Conservation (phyloP, 2,888 invertebrate genomes). For the Neria commutata region DNA sequence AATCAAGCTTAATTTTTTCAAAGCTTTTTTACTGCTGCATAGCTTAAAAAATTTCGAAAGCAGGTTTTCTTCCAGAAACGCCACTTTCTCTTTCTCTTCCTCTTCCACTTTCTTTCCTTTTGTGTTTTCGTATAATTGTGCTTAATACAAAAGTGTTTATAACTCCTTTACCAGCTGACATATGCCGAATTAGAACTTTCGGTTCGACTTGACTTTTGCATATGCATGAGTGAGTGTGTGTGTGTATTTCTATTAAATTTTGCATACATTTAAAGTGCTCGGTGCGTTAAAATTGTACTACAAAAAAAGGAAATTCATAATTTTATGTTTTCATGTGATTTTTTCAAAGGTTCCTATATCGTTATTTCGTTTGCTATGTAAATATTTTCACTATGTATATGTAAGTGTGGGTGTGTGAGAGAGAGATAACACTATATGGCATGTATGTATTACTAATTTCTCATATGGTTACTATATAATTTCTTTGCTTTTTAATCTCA, state of each 20-base stretch:
- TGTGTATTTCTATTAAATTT: too few relatives aligned
- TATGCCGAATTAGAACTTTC: not conserved
- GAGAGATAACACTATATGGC: too few relatives aligned
- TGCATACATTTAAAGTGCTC: conserved; percentile 54
- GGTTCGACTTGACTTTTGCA: conserved; percentile 7
- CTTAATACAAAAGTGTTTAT: conserved; percentile 36
- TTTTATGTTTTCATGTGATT: too few relatives aligned
- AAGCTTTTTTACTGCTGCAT: conserved; percentile 39
- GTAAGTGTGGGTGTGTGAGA: conserved; percentile 35
- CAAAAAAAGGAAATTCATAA: too few relatives aligned
- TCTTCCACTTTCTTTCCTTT: conserved; percentile 32
- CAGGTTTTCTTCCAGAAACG: too few relatives aligned
- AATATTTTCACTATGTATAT: not conserved
- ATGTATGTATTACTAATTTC: too few relatives aligned
- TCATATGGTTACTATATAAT: not conserved
- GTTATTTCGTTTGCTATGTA: too few relatives aligned
- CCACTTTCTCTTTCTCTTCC: conserved; percentile 8
- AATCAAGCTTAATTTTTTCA: conserved; percentile 56
- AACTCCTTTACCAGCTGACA: conserved; percentile 54
- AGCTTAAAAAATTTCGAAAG: too few relatives aligned
- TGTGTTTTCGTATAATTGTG: conserved; percentile 27
- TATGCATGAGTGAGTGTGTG: too few relatives aligned
- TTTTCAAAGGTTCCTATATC: too few relatives aligned
- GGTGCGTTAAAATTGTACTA: conserved; percentile 54
- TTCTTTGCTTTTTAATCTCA: not conserved